Percentiles rank a stretch among this genome's conserved stretches.
Conservation (phyloP, 2,888 invertebrate genomes). For the Theodoxus fluviatilis region DNA sequence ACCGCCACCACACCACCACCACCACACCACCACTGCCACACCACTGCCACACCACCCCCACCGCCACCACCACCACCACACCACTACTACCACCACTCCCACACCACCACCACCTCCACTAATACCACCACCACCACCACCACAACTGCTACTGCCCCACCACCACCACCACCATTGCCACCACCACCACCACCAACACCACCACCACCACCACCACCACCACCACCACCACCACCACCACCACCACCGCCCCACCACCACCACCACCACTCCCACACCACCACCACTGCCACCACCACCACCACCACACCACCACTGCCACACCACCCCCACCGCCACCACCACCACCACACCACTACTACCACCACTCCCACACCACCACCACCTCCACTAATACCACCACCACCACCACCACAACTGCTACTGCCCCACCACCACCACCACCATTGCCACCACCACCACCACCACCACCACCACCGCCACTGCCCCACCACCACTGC, state of each 20-base stretch:
- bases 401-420: background rate
- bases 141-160: too few relatives aligned
- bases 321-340: background rate
- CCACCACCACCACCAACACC: too few relatives aligned
- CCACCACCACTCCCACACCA: conserved; percentile 11
- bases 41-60: too few relatives aligned
- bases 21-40: too few relatives aligned
- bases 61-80: too few relatives aligned
- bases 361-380: background rate
- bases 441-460: conserved; percentile 23
- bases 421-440: background rate
- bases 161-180: too few relatives aligned
- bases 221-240: background rate
- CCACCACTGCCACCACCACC: conserved; percentile 7
- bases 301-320: background rate
- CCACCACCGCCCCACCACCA: conserved; percentile 22
- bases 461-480: conserved; percentile 17
- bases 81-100: too few relatives aligned
- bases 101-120: too few relatives aligned
- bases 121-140: too few relatives aligned
- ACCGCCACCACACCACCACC: too few relatives aligned
- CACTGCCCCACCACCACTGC: conserved; percentile 8
- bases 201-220: conserved; percentile 12
- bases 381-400: background rate
- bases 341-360: background rate